A percentile compares a stretch with the other conserved stretches of the same genome.
phyloP scores from a whole-genome alignment of 2,888 invertebrate genomes.

The Junonia oenone region DNA sequence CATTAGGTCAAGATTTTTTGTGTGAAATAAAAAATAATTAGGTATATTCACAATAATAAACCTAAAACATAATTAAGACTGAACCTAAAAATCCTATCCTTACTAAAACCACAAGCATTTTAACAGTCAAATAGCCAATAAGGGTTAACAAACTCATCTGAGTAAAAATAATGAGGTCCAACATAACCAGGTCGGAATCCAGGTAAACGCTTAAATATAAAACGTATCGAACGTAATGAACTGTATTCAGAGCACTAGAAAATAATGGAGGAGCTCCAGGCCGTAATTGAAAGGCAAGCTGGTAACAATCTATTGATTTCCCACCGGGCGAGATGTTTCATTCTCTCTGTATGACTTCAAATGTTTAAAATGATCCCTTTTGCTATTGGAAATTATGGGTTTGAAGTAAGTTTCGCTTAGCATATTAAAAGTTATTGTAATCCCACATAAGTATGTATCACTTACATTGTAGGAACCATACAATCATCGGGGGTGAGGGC shows the following conservation, averaged over 20 bases:
- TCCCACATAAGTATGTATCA: too few relatives aligned
- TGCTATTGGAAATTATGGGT: too few relatives aligned
- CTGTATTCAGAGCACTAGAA: constrained; percentile 2
- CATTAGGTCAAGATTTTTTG: too few relatives aligned
- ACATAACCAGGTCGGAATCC: not conserved
- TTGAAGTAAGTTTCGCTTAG: too few relatives aligned
- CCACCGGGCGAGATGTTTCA: constrained; percentile 1
- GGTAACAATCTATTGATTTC: constrained; percentile 1
- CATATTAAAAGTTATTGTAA: too few relatives aligned
- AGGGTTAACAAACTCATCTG: not conserved
- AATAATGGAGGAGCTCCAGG: not conserved
- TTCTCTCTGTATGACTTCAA: not conserved
- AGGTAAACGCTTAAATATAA: not conserved
- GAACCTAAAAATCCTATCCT: too few relatives aligned
- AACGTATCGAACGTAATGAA: not conserved
- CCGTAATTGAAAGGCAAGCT: not conserved
- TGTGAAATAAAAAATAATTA: too few relatives aligned
- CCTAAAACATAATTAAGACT: too few relatives aligned
- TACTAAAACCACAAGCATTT: too few relatives aligned
- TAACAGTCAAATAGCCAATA: not conserved
- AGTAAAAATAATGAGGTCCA: not conserved
- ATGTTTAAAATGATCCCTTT: not conserved
- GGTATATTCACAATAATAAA: too few relatives aligned
- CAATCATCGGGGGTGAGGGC: too few relatives aligned
- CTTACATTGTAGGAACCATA: too few relatives aligned